Evolutionary conservation across 2,888 invertebrate species (phyloP), one percentile per base, ranked within the genome.

Genomic region (Lepidochitona cinerea): DNA sequence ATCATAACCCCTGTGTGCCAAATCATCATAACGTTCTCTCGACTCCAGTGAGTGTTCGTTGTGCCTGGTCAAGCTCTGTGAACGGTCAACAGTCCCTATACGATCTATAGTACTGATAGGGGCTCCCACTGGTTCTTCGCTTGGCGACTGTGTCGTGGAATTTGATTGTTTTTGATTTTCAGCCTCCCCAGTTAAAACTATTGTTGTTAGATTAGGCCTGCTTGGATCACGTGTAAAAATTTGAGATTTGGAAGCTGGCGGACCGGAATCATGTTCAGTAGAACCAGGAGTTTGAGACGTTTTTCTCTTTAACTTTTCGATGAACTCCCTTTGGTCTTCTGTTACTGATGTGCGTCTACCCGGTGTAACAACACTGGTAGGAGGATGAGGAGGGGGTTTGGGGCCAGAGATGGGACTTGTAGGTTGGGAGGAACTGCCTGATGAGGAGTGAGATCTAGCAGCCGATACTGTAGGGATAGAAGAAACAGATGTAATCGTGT

Each of bases 281-380:
- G n/a, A n/a, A n/a, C n/a, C n/a, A n/a, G n/a, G n/a, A 49, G 4
- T 7, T 23, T n/a, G 3, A 49, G 59, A 59, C 32, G 87, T 85
- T 78, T 86, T 87, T 66, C 84, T 81, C 53, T 85, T 85, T 53
- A 87, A 78, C 75, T 86, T 87, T 54, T 84, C 83, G n/a, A 84
- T 84, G 73, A 87, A 87, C 75, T 87, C 87, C 49, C 78, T 79
- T 70, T 85, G 84, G 26, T 81, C 84, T 71, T 86, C 86, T 65
- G 65, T 65, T 18, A 70, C 29, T 26, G 70, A 33, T 41, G 32
- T 26, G 53, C 66, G 66, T 36, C 36, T 41, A 5, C 52, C 23
- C n/a, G 53, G 52, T 7, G 49, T n/a, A 23, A 23, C 52, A 7
- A 23, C 23, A 23, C 14, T 5, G 7, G 52, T 52, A 2, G 41